A percentile compares a stretch with the other conserved stretches of the same genome.
Conservation (phyloP, 2,888 invertebrate genomes). For the Eudemis profundana region DNA sequence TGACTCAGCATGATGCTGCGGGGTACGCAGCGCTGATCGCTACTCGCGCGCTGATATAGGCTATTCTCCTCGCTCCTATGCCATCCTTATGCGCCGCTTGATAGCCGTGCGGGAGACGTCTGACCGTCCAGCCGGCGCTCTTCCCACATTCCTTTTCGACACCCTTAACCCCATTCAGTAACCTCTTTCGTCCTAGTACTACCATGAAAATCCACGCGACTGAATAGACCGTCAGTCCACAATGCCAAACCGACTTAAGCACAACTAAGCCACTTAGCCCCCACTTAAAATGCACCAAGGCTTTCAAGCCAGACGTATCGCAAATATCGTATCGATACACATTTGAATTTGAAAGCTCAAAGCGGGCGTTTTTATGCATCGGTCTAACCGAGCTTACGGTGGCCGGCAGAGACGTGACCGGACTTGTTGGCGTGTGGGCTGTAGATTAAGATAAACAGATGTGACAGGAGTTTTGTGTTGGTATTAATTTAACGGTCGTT, state of each 20-base stretch:
- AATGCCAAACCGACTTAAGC: background rate
- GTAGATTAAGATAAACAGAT: background rate
- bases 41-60: no score
- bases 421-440: constrained; percentile 66
- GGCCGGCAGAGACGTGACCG: constrained; percentile 77
- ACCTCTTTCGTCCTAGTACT: no score
- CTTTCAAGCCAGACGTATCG: constrained; percentile 62
- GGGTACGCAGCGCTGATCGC: no score
- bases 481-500: no score
- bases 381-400: constrained; percentile 82
- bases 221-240: background rate
- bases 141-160: no score
- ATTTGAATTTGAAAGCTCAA: constrained; percentile 83
- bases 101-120: no score
- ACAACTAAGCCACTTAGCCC: constrained; percentile 30
- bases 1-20: no score
- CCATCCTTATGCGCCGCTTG: no score
- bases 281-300: constrained; percentile 53
- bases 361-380: constrained; percentile 83
- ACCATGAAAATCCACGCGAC: background rate
- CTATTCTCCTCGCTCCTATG: no score
- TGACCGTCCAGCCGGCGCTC: no score
- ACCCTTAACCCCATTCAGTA: no score
- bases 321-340: constrained; percentile 66
- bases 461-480: constrained; percentile 40